These are phyloP conservation scores for Sialis lutaria DNA, from an alignment of 2,888 invertebrate species.

Conservation along the genomic window DNA sequence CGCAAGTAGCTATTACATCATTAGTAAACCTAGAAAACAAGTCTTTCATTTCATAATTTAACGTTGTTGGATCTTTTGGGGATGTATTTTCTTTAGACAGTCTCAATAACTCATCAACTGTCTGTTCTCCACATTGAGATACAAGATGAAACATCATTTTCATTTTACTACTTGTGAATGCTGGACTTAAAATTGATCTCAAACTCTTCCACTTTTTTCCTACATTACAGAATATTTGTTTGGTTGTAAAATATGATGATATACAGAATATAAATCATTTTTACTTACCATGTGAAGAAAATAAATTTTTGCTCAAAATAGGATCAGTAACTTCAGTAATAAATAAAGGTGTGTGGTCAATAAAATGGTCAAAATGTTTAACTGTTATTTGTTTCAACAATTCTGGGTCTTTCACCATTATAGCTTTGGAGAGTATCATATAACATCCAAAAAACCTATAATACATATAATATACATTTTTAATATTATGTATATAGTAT, in stretches of 20 bases:
- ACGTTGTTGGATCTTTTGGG: not conserved
- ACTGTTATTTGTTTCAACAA: not conserved
- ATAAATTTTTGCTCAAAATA: not conserved
- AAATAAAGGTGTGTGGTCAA: not conserved
- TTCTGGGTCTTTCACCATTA: not conserved
- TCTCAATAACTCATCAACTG: not conserved
- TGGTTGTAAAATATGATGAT: not conserved
- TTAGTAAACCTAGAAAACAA: not conserved
- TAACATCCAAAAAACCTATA: no score
- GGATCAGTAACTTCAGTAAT: not conserved
- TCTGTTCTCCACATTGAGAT: not conserved
- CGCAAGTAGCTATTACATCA: not conserved
- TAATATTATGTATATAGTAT: no score
- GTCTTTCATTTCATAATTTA: not conserved
- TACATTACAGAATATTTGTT: not conserved
- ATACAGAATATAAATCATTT: not conserved
- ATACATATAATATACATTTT: no score
- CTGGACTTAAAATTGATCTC: not conserved
- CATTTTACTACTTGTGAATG: not conserved
- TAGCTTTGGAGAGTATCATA: no score
- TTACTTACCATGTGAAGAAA: not conserved
- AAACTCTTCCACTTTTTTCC: not conserved
- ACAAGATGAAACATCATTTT: not conserved
- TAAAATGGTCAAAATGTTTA: not conserved
- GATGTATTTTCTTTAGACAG: not conserved